These are phyloP conservation scores for Cephalopachus bancanus DNA, from an alignment of 2,797 vertebrate species.

Conservation along the genomic window DNA sequence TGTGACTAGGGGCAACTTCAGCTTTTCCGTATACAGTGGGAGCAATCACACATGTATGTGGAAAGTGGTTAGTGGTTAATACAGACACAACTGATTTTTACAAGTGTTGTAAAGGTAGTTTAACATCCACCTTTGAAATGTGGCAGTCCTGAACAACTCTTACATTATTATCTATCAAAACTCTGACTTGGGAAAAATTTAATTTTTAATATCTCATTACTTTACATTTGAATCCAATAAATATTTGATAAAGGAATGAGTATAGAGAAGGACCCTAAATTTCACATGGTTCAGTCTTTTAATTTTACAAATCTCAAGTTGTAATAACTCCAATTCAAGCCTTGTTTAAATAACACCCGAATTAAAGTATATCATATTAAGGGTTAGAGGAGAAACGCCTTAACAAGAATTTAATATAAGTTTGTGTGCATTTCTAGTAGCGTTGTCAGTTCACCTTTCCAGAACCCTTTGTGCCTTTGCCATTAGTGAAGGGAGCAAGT, in stretches of 20 bases:
- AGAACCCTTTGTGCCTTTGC: neutral
- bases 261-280: neutral
- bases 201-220: neutral
- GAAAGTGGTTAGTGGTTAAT: neutral
- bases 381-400: neutral
- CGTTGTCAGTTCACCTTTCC: neutral
- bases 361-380: neutral
- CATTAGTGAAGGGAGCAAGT: conserved; percentile 1
- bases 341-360: neutral
- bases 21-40: neutral
- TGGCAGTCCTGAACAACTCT: neutral
- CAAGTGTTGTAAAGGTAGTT: neutral
- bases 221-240: neutral
- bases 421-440: neutral
- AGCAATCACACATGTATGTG: neutral
- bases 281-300: neutral
- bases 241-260: neutral
- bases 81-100: neutral
- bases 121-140: neutral
- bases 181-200: neutral
- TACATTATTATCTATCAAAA: neutral
- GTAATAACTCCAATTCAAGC: neutral
- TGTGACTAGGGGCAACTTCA: neutral
- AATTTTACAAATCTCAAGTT: neutral
- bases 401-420: neutral